Base-by-base conservation (phyloP, 1,140 invertebrate genomes). In the Lasioglossum baleicum region DNA sequence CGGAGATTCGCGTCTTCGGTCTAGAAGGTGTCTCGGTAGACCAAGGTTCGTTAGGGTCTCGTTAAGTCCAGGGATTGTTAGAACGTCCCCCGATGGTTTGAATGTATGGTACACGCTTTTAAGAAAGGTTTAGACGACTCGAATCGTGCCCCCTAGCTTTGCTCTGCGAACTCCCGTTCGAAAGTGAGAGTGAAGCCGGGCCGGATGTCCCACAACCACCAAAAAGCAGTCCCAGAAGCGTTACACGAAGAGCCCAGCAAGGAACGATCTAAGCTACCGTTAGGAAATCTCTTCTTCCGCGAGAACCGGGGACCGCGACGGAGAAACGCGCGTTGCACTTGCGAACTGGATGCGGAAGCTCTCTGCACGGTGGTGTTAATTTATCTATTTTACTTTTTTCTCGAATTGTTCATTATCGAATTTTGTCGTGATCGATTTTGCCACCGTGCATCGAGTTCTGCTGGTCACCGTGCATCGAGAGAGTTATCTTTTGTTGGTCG, bases 181-280 rank as follows among this genome's bases (percentile, higher is more conserved):
- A 65, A 8, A 31, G 42, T n/a, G 68, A 72, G 42, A 61, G 17
- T 20, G 51, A 70, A 13, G 11, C 42, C 26, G 31, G 35, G 53
- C 69, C 48, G 56, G 56, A 75, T 82, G 61, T 53, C 75, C 65
- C 20, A 56, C 15, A 65, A 81, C 68, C 78, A 83, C 78, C 71
- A 78, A 83, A 87, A 81, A 78, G 20, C n/a, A 83, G 82, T 73
- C 84, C 75, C 77, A 86, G 86, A 56, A 58, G 56, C 56, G 84
- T 81, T 74, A 58, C 70, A 65, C 72, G 71, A 65, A 78, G 75
- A 74, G 75, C 77, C 83, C 85, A 80, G 72, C 64, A 17, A 17
- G 44, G 65, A 79, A 85, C 26, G 73, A 82, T 85, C 66, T 72
- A 84, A 79, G 83, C 83, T 66, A 79, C 75, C 44, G 77, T 80